Evolutionary conservation across 2,113 vertebrate genomes (phyloP).

Genomic region (Rallus limicola): DNA sequence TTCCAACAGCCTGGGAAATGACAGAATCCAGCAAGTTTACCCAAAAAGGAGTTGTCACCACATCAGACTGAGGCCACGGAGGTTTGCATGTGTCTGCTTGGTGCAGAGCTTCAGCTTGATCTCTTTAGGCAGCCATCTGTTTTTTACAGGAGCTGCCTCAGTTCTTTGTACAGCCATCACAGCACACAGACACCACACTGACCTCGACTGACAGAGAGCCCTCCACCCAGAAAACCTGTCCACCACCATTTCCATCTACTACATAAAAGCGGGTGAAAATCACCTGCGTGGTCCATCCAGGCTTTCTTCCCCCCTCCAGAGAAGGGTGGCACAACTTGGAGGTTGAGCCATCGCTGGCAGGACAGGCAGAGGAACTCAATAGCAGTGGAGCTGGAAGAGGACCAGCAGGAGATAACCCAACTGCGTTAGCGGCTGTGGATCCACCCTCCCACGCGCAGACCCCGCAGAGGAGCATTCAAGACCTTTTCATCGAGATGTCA

Average conservation of each 20-base stretch:
- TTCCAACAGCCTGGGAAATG: not conserved
- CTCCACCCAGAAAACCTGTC: not conserved
- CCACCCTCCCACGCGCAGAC: not conserved
- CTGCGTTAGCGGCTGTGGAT: not conserved
- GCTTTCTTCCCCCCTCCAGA: not conserved
- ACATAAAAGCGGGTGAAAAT: accelerated
- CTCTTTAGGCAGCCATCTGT: not conserved
- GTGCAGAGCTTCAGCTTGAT: not conserved
- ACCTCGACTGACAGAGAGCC: not conserved
- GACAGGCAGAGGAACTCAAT: not conserved
- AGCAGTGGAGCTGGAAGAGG: not conserved
- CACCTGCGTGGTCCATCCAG: not conserved
- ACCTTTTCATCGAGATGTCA: not conserved
- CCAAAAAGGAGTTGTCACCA: not conserved
- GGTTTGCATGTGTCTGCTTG: not conserved
- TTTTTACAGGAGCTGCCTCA: not conserved
- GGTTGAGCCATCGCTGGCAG: not conserved
- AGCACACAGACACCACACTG: not conserved
- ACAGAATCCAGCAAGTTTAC: not conserved
- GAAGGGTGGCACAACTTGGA: not conserved
- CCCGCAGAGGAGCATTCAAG: not conserved
- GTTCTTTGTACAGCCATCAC: not conserved
- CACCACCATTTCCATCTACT: not conserved
- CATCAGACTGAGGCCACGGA: not conserved
- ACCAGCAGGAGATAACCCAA: not conserved